These are phyloP conservation scores for Mus minutoides DNA, from an alignment of 2,797 vertebrate genomes.

Conservation along the genomic window DNA sequence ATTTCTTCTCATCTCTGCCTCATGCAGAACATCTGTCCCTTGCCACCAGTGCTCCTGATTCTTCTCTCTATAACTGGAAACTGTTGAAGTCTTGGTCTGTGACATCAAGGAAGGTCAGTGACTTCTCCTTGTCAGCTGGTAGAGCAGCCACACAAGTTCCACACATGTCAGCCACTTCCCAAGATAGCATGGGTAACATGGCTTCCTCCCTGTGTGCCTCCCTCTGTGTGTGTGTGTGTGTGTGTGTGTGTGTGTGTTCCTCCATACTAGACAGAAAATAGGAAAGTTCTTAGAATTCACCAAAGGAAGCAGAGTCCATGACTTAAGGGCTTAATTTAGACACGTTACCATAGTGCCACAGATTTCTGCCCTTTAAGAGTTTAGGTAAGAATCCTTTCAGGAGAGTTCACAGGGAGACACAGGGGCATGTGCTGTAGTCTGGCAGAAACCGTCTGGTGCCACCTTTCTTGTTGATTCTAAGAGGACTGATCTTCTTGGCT, in stretches of 20 bases:
- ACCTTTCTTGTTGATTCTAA: slow-evolving; percentile 17
- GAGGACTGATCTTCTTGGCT: background rate
- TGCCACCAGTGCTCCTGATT: background rate
- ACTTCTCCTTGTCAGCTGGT: background rate
- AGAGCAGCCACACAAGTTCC: background rate
- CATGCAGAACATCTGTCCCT: background rate
- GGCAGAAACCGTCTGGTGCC: background rate
- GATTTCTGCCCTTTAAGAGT: slow-evolving; percentile 44
- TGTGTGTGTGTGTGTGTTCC: background rate
- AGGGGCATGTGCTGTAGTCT: background rate
- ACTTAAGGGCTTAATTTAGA: slow-evolving; percentile 24
- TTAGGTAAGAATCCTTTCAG: slow-evolving; percentile 42
- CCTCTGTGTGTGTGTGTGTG: background rate
- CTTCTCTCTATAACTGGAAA: background rate
- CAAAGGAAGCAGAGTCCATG: background rate
- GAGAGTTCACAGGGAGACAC: background rate
- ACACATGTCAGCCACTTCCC: background rate
- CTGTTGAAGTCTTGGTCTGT: background rate
- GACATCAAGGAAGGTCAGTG: background rate
- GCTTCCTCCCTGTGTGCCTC: background rate
- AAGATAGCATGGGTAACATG: background rate
- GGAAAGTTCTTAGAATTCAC: background rate
- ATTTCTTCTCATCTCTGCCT: background rate
- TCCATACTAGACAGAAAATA: background rate
- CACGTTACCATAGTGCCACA: background rate